phyloP scores from a whole-genome alignment of 2,888 invertebrate genomes.

The Hedya salicella region DNA sequence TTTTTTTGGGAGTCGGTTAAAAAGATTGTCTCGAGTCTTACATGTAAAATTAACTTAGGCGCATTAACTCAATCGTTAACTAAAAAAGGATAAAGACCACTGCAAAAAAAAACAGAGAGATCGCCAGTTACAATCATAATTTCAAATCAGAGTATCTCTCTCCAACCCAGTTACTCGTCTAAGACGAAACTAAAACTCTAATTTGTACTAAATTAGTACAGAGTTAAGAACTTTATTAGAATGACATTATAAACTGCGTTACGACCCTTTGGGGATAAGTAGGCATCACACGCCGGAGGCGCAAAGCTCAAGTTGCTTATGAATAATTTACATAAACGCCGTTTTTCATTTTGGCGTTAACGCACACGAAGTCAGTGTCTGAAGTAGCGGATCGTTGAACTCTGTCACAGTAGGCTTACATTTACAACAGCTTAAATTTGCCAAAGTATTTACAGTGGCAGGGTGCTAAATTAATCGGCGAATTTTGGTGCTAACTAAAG shows the following conservation, averaged over 20 bases:
- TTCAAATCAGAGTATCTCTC: slow-evolving; percentile 11
- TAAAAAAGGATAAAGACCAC: not conserved
- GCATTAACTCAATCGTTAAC: not conserved
- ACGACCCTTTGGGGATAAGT: slow-evolving; percentile 51
- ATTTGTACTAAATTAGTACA: slow-evolving; percentile 55
- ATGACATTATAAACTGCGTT: slow-evolving; percentile 46
- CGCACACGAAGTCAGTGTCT: not conserved
- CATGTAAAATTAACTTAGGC: too few relatives aligned
- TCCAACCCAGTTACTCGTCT: slow-evolving; percentile 40
- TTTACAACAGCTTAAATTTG: not conserved
- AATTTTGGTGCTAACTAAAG: too few relatives aligned
- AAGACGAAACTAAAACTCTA: slow-evolving; percentile 48
- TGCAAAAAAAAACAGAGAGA: too few relatives aligned
- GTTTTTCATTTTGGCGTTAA: slow-evolving; percentile 19
- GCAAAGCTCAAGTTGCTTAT: slow-evolving; percentile 61
- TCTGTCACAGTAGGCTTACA: not conserved
- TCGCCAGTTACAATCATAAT: not conserved
- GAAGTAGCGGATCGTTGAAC: not conserved
- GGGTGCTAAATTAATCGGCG: too few relatives aligned
- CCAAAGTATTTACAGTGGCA: not conserved
- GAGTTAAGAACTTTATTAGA: slow-evolving; percentile 51
- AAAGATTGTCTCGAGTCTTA: too few relatives aligned
- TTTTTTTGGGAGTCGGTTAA: too few relatives aligned
- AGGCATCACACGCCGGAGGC: slow-evolving; percentile 54
- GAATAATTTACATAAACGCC: slow-evolving; percentile 48